These are phyloP conservation scores for Lipophrys pholis DNA, from an alignment of 2,113 vertebrate genomes.

Conservation along the genomic window DNA sequence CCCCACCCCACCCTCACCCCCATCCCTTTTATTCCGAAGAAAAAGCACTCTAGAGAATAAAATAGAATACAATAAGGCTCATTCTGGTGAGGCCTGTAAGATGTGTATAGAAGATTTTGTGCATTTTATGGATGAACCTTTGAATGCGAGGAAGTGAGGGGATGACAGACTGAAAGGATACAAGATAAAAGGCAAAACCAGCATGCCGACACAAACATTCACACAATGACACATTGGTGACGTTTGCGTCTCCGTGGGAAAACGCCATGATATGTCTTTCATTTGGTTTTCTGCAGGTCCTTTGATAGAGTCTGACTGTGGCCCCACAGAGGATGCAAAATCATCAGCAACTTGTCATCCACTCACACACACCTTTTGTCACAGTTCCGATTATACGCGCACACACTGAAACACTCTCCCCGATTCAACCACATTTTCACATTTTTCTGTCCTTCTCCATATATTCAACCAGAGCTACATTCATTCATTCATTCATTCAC, in stretches of 20 bases:
- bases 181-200: conserved; percentile 10
- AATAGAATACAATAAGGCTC: background rate
- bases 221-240: conserved; percentile 34
- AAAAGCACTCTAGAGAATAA: background rate
- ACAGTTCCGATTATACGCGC: conserved; percentile 20
- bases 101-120: background rate
- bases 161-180: conserved; percentile 28
- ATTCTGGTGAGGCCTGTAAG: background rate
- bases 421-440: background rate
- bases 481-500: too few species aligned
- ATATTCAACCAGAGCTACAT: too few species aligned
- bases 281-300: conserved; percentile 24
- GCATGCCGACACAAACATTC: conserved; percentile 21
- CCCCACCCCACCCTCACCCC: too few species aligned
- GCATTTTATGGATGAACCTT: background rate
- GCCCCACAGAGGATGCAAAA: conserved; percentile 54
- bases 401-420: conserved; percentile 21
- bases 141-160: conserved; percentile 20
- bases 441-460: too few species aligned
- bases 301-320: conserved; percentile 39
- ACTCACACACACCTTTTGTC: conserved; percentile 41
- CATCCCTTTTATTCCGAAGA: background rate
- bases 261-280: conserved; percentile 24
- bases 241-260: conserved; percentile 33
- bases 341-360: conserved; percentile 59